Conservation (phyloP, 2,797 vertebrate genomes). For the Galaxias olidus region DNA sequence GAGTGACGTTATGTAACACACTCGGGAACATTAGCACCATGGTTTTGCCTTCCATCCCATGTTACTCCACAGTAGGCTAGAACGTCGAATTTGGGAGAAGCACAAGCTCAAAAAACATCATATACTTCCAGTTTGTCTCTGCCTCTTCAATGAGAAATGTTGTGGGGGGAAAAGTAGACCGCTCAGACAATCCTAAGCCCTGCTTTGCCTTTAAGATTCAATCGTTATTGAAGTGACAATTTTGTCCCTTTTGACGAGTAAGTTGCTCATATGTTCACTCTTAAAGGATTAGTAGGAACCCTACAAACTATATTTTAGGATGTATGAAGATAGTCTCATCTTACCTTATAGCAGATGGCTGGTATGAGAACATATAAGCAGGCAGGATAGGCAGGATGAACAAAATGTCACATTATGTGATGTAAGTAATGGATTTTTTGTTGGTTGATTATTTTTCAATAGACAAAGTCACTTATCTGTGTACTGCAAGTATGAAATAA, state of each 20-base stretch:
- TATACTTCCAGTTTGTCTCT: background rate
- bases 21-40: conserved; percentile 27
- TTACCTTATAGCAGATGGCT: too few species aligned
- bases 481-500: too few species aligned
- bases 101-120: background rate
- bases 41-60: conserved; percentile 8
- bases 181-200: conserved; percentile 19
- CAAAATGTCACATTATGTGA: too few species aligned
- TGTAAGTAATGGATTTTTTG: too few species aligned
- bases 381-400: too few species aligned
- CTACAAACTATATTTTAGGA: background rate
- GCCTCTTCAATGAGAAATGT: background rate
- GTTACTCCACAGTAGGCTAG: background rate
- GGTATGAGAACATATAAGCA: too few species aligned
- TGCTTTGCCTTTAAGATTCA: conserved; percentile 36
- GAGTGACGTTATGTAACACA: conserved; percentile 20
- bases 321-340: too few species aligned
- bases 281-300: conserved; percentile 33
- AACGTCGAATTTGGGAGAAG: conserved; percentile 1
- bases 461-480: too few species aligned
- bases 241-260: conserved; percentile 39
- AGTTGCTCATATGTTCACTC: conserved; percentile 28
- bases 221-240: conserved; percentile 35
- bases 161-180: background rate
- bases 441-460: too few species aligned